These are phyloP conservation scores for Parasteatoda tepidariorum DNA, from an alignment of 1,140 invertebrate genomes.

Conservation along the genomic window DNA sequence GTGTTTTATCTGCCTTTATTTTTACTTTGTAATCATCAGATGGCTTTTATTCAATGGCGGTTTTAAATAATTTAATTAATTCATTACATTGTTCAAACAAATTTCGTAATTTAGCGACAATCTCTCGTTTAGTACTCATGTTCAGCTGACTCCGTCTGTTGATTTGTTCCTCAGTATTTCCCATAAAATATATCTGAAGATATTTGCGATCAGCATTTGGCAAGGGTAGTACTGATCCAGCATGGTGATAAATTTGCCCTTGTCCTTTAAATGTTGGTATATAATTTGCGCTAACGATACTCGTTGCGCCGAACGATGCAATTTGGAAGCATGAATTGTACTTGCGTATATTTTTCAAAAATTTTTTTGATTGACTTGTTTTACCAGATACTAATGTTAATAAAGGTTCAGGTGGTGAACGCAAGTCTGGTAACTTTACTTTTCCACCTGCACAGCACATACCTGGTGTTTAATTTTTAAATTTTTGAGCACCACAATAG, in stretches of 20 bases:
- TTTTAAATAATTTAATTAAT: no score
- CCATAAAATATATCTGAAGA: not conserved
- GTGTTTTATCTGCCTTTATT: no score
- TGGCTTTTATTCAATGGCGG: no score
- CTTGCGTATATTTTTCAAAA: constrained; percentile 65
- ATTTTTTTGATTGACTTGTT: constrained; percentile 1
- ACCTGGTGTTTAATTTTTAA: constrained; percentile 67
- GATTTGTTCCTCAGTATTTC: no score
- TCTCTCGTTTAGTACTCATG: no score
- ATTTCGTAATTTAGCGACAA: no score
- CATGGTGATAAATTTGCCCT: not conserved
- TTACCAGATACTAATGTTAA: constrained; percentile 20
- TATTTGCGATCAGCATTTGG: constrained; percentile 12
- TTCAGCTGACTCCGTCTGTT: no score
- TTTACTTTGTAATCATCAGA: no score
- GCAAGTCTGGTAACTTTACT: constrained; percentile 65
- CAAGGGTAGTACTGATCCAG: constrained; percentile 2
- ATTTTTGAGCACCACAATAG: constrained; percentile 64
- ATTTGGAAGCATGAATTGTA: constrained; percentile 68
- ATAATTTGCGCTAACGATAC: constrained; percentile 42
- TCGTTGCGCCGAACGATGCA: constrained; percentile 62
- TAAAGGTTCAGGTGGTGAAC: constrained; percentile 62
- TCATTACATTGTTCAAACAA: no score
- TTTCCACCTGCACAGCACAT: constrained; percentile 68
- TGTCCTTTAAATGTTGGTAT: not conserved